phyloP scores from a whole-genome alignment of 2,113 vertebrate genomes.

The Baryphthengus martii region DNA sequence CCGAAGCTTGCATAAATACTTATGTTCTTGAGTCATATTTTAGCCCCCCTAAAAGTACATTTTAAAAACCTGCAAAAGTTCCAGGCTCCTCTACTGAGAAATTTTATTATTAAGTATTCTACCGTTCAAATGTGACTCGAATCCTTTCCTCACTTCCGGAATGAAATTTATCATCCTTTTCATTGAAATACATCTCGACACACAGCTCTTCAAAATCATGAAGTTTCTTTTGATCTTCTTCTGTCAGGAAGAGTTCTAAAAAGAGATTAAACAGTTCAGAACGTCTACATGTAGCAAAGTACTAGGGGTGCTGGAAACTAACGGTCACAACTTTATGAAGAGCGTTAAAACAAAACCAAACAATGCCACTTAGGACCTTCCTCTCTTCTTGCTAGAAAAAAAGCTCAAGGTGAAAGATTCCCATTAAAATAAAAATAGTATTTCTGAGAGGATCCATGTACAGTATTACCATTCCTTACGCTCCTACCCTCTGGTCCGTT shows the following conservation, averaged over 20 bases:
- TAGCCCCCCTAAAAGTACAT: not conserved
- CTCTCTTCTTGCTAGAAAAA: not conserved
- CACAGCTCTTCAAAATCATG: conserved; percentile 99
- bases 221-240: conserved; percentile 99
- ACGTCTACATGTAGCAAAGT: not conserved
- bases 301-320: not conserved
- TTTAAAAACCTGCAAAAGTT: not conserved
- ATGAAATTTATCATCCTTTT: conserved; percentile 96
- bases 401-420: not conserved
- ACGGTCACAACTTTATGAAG: not conserved
- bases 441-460: not conserved
- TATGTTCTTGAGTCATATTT: not conserved
- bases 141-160: conserved; percentile 96
- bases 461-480: not conserved
- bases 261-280: not conserved
- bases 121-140: conserved; percentile 96
- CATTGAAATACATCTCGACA: conserved; percentile 98
- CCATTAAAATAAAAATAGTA: not conserved
- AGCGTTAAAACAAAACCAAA: not conserved
- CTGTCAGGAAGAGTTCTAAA: conserved; percentile 93
- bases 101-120: not conserved
- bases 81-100: not conserved
- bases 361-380: not conserved
- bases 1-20: not conserved
- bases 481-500: not conserved